These are phyloP conservation scores for Dicyrtomina minuta DNA, from an alignment of 2,888 invertebrate species.

Conservation along the genomic window DNA sequence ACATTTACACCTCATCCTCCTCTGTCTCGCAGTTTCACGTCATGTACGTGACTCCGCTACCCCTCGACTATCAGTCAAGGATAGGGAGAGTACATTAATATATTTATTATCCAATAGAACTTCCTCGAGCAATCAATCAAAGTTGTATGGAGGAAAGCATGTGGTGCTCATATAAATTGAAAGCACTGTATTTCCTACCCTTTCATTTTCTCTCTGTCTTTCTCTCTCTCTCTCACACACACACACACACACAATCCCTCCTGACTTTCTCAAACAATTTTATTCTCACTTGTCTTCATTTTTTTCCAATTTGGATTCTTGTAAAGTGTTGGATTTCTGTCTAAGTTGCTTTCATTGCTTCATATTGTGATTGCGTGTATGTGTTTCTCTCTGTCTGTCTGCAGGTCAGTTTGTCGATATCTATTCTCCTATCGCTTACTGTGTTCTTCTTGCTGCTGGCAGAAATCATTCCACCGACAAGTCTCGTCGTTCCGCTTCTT, in stretches of 20 bases:
- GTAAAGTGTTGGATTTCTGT: too few relatives aligned
- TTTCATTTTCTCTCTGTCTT: conserved; percentile 13
- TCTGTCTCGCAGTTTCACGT: too few relatives aligned
- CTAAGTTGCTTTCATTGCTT: too few relatives aligned
- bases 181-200: conserved; percentile 3
- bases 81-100: too few relatives aligned
- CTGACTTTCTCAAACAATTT: background rate
- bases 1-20: too few relatives aligned
- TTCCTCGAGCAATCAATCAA: conserved; percentile 14
- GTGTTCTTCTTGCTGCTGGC: conserved; percentile 92
- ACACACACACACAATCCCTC: too few relatives aligned
- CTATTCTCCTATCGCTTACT: conserved; percentile 89
- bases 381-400: background rate
- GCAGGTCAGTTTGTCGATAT: conserved; percentile 90
- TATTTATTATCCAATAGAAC: too few relatives aligned
- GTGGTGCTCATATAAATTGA: conserved; percentile 23
- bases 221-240: background rate
- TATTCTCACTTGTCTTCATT: background rate
- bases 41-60: too few relatives aligned
- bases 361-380: background rate
- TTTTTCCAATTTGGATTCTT: background rate
- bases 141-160: background rate
- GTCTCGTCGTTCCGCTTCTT: conserved; percentile 86
- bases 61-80: too few relatives aligned
- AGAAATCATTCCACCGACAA: conserved; percentile 87